Evolutionary conservation across 2,113 vertebrate species (phyloP), one percentile per base, ranked within the genome.

Genomic region (Daboia siamensis): DNA sequence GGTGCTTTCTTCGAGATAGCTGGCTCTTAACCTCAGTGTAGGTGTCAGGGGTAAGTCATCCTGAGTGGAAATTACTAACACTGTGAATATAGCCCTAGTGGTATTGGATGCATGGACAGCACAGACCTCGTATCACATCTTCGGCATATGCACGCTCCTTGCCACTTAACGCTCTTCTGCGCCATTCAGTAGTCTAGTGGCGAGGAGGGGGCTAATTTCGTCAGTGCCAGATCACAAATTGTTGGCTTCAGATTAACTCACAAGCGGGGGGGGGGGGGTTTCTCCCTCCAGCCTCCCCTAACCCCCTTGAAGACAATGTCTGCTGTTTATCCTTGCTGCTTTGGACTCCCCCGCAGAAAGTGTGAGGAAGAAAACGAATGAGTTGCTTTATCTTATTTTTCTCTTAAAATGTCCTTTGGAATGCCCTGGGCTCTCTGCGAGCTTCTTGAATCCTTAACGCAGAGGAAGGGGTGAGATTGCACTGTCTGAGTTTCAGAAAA

Each of bases 311-410:
- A 92, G 94, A 94, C 95, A 96, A 90, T 95, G 94, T 94, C 95
- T 94, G 96, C 94, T 93, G 88, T 95, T 96, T 93, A 88, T 33
- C 74, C 91, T 90, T 96, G 95, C 94, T 95, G 92, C 91, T 96
- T 97, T 96, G 95, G 96, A 96, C 96, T 95, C 96, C 95, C 96
- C 94, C 94, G 94, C 95, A 96, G 91, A 96, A 95, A 95, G 64
- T n/a, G 94, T 95, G 97, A 96, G 95, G 96, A 97, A 97, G 96
- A 96, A 91, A 96, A 95, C 33, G 20, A 61, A 10, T 44, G 12
- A 64, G 93, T 94, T 94, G 88, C 94, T 95, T 90, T 94, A 93
- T 90, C 94, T 95, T 96, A 91, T n/a, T 92, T 95, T 96, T 89
- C 86, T 95, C 93, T 96, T 96, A 86, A 94, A 94, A 96, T 90